These are phyloP conservation scores for Pseudolaguvia tuberculata DNA, from an alignment of 2,113 vertebrate genomes.

Conservation along the genomic window DNA sequence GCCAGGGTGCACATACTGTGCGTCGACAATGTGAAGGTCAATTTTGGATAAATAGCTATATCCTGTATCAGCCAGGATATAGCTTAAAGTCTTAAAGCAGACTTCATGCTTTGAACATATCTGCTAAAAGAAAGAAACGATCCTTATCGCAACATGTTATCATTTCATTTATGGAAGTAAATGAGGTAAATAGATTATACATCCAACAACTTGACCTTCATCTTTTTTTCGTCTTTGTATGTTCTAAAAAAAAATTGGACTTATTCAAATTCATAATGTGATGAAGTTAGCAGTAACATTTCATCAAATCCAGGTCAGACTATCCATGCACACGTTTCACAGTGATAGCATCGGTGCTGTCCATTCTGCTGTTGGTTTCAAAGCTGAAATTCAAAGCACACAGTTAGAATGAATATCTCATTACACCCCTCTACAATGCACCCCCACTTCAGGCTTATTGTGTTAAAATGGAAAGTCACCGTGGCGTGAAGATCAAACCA, in stretches of 20 bases:
- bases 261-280: constrained; percentile 30
- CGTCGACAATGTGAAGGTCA: constrained; percentile 10
- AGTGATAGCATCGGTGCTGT: neutral
- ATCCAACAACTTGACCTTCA: constrained; percentile 48
- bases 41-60: constrained; percentile 9
- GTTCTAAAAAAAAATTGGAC: no score
- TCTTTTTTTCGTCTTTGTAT: no score
- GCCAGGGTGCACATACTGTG: neutral
- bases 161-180: neutral
- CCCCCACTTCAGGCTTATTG: constrained; percentile 49
- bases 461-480: constrained; percentile 67
- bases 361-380: constrained; percentile 48
- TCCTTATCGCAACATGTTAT: no score
- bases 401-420: constrained; percentile 60
- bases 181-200: neutral
- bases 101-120: neutral
- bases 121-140: neutral
- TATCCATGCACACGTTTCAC: constrained; percentile 25
- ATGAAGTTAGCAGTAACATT: constrained; percentile 33
- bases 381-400: constrained; percentile 48
- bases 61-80: neutral
- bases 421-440: constrained; percentile 55
- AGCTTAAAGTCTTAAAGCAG: no score
- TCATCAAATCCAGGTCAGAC: constrained; percentile 41
- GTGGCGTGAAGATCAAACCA: constrained; percentile 69